Evolutionary conservation across 2,797 vertebrate genomes (phyloP).

Genomic region (Siniperca obscura): DNA sequence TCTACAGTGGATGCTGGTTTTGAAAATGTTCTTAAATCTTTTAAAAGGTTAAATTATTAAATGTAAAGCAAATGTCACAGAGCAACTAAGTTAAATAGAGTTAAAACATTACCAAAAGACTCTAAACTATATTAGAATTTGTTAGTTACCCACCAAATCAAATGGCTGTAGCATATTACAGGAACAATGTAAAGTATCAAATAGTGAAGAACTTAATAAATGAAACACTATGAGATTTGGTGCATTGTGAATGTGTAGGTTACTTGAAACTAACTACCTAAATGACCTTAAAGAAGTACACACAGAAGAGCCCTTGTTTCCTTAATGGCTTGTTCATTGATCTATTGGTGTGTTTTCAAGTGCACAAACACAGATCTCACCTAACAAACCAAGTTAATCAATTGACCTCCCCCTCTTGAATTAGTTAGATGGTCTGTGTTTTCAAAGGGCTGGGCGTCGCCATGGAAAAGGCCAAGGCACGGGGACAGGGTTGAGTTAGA

Average conservation of each 20-base stretch:
- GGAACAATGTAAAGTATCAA: not conserved
- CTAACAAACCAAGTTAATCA: constrained; percentile 36
- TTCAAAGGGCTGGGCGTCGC: constrained; percentile 21
- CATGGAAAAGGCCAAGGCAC: constrained; percentile 33
- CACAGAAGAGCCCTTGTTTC: not conserved
- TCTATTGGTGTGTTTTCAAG: constrained; percentile 39
- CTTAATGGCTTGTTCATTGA: constrained; percentile 23
- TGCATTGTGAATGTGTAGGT: too few relatives aligned
- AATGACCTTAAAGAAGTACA: not conserved
- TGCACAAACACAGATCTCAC: constrained; percentile 21
- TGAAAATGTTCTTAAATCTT: constrained; percentile 4
- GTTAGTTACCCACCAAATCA: not conserved
- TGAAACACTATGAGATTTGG: not conserved
- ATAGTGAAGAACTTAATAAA: not conserved
- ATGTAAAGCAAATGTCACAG: not conserved
- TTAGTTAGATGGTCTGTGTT: constrained; percentile 2
- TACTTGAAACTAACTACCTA: not conserved
- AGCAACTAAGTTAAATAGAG: not conserved
- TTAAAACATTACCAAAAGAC: not conserved
- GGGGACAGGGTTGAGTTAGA: not conserved
- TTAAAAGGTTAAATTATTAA: not conserved
- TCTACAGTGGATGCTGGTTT: not conserved
- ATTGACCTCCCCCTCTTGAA: constrained; percentile 15
- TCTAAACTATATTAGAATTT: not conserved
- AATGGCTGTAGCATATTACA: not conserved